Percentiles rank a stretch among this genome's conserved stretches.
Evolutionary conservation across 1,140 invertebrate genomes (phyloP).

Genomic region (Macrosteles quadrilineatus): DNA sequence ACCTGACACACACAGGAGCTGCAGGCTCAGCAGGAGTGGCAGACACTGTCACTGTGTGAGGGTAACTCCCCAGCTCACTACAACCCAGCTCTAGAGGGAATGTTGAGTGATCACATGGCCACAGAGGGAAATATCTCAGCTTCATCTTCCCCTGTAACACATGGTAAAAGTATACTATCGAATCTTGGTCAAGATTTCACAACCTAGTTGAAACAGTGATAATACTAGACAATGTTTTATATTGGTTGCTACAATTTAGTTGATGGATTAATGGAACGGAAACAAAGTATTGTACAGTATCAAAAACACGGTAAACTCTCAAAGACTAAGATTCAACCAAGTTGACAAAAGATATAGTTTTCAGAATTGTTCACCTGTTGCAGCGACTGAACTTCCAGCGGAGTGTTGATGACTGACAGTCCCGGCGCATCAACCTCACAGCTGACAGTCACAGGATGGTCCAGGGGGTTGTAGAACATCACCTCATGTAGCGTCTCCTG

Average conservation of each 20-base stretch:
- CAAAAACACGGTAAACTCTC: too few species aligned
- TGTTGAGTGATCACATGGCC: neutral
- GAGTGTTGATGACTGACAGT: neutral
- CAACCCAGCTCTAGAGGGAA: neutral
- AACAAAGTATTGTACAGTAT: too few species aligned
- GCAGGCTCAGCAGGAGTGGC: neutral
- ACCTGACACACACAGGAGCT: neutral
- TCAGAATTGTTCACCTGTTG: constrained; percentile 2
- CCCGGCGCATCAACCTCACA: neutral
- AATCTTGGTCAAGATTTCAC: too few species aligned
- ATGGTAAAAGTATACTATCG: too few species aligned
- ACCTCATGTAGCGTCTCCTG: neutral
- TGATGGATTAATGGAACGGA: too few species aligned
- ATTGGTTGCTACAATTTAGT: too few species aligned
- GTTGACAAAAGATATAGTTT: too few species aligned
- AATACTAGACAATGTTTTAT: too few species aligned
- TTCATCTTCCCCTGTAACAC: neutral
- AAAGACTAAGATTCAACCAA: too few species aligned
- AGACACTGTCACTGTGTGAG: neutral
- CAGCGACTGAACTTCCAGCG: neutral
- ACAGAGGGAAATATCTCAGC: constrained; percentile 1
- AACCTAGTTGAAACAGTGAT: too few species aligned
- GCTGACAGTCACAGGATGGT: neutral
- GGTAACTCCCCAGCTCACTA: neutral
- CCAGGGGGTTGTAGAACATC: neutral